These are phyloP conservation scores for Alviniconcha strummeri DNA, from an alignment of 2,888 invertebrate species.

Conservation along the genomic window DNA sequence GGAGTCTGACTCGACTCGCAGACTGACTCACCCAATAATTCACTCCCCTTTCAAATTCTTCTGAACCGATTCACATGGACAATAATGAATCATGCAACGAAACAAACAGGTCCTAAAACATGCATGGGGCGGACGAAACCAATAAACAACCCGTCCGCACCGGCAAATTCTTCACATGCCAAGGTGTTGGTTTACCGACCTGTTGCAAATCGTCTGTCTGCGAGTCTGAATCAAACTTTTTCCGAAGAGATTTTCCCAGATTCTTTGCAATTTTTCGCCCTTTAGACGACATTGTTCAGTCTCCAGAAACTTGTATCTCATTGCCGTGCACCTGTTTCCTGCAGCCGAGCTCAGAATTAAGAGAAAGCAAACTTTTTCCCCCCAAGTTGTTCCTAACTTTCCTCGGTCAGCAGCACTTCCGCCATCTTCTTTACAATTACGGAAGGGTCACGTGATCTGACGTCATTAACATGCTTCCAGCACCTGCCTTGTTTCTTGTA, in stretches of 20 bases:
- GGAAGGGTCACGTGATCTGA: constrained; percentile 28
- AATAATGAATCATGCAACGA: too few relatives aligned
- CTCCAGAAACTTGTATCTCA: constrained; percentile 19
- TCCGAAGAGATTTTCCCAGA: constrained; percentile 45
- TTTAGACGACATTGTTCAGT: constrained; percentile 41
- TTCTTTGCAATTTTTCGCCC: constrained; percentile 45
- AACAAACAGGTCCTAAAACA: neutral
- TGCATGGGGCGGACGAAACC: neutral
- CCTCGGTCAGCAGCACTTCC: constrained; percentile 25
- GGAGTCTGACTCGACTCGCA: too few relatives aligned
- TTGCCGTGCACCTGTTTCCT: constrained; percentile 11
- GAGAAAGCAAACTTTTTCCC: constrained; percentile 17
- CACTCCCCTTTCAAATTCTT: too few relatives aligned
- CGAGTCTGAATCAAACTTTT: constrained; percentile 43
- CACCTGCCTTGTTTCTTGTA: too few relatives aligned
- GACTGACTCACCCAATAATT: too few relatives aligned
- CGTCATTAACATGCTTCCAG: constrained; percentile 4
- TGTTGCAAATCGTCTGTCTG: constrained; percentile 42
- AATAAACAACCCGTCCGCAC: neutral
- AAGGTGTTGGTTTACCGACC: constrained; percentile 38
- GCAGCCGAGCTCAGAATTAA: neutral
- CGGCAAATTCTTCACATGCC: constrained; percentile 33
- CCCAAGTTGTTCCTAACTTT: constrained; percentile 2
- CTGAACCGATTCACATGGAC: too few relatives aligned
- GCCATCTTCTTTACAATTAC: constrained; percentile 29